A percentile compares a stretch with the other conserved stretches of the same genome.
Conservation (phyloP, 2,797 vertebrate genomes). For the Sebastes melanostomus region DNA sequence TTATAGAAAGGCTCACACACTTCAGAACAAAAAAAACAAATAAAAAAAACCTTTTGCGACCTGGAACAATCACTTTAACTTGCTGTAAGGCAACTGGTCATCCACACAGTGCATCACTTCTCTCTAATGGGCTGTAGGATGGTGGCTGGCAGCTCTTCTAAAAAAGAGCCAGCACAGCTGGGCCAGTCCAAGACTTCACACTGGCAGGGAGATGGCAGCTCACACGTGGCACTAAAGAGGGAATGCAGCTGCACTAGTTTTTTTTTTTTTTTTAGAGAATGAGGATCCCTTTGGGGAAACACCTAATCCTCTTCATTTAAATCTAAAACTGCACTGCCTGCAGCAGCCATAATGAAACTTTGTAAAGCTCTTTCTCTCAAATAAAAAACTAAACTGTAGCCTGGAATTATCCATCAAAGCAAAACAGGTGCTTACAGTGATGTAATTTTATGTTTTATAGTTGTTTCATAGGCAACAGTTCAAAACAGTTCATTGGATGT, state of each 20-base stretch:
- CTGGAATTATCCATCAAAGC: slow-evolving; percentile 40
- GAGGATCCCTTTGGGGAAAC: slow-evolving; percentile 57
- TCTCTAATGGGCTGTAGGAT: slow-evolving; percentile 33
- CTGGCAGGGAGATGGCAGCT: slow-evolving; percentile 40
- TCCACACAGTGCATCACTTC: slow-evolving; percentile 33
- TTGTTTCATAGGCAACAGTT: slow-evolving; percentile 15
- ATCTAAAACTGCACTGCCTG: slow-evolving; percentile 49
- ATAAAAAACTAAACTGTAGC: slow-evolving; percentile 21
- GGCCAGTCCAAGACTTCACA: slow-evolving; percentile 8
- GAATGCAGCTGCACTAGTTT: slow-evolving; percentile 40
- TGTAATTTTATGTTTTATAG: slow-evolving; percentile 42
- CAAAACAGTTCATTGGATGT: slow-evolving; percentile 5
- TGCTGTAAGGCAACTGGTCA: slow-evolving; percentile 22
- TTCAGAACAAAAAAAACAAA: slow-evolving; percentile 7
- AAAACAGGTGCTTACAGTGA: slow-evolving; percentile 49
- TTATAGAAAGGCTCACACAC: slow-evolving; percentile 30
- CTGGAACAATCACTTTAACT: slow-evolving; percentile 43
- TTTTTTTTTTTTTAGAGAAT: slow-evolving; percentile 6
- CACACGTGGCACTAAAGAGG: slow-evolving; percentile 36
- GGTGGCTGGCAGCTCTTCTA: slow-evolving; percentile 26
- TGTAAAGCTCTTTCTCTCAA: slow-evolving; percentile 18
- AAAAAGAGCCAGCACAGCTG: slow-evolving; percentile 16
- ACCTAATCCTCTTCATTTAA: slow-evolving; percentile 53
- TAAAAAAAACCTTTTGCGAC: not conserved
- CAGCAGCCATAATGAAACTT: slow-evolving; percentile 38